Conservation (phyloP, 2,797 vertebrate species). For the Xenops minutus region DNA sequence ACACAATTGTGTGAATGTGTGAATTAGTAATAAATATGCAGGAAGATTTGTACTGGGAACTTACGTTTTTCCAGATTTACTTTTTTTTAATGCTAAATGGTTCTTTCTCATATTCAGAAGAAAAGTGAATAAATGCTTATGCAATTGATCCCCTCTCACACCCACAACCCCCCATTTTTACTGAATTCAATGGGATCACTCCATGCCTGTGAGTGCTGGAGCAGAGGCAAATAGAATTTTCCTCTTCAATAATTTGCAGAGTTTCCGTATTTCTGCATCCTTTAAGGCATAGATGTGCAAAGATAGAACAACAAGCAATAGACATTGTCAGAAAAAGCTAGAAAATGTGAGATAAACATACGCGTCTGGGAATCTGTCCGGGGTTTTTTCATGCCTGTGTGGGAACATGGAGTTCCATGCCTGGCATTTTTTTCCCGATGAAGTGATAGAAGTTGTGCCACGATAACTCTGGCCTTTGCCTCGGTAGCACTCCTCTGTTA, state of each 20-base stretch:
- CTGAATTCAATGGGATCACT: not conserved
- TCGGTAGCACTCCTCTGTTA: constrained; percentile 84
- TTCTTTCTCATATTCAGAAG: not conserved
- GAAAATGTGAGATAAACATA: constrained; percentile 69
- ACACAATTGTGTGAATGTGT: not conserved
- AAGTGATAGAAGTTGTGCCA: constrained; percentile 83
- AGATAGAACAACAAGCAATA: not conserved
- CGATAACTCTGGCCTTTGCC: constrained; percentile 83
- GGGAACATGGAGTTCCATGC: constrained; percentile 86
- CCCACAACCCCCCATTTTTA: rapidly evolving
- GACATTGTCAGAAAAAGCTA: not conserved
- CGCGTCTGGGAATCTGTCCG: constrained; percentile 77
- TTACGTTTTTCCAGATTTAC: not conserved
- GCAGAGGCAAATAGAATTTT: not conserved
- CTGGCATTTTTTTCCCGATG: constrained; percentile 91
- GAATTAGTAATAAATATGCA: not conserved
- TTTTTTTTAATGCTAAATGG: not conserved
- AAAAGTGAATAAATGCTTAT: not conserved
- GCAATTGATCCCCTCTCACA: rapidly evolving
- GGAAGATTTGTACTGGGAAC: not conserved
- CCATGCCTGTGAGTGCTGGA: not conserved
- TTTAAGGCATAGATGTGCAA: not conserved
- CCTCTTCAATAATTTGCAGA: not conserved
- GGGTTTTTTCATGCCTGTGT: constrained; percentile 84
- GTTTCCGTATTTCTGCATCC: not conserved